Conservation (phyloP, 2,113 vertebrate genomes). For the Castor canadensis region DNA sequence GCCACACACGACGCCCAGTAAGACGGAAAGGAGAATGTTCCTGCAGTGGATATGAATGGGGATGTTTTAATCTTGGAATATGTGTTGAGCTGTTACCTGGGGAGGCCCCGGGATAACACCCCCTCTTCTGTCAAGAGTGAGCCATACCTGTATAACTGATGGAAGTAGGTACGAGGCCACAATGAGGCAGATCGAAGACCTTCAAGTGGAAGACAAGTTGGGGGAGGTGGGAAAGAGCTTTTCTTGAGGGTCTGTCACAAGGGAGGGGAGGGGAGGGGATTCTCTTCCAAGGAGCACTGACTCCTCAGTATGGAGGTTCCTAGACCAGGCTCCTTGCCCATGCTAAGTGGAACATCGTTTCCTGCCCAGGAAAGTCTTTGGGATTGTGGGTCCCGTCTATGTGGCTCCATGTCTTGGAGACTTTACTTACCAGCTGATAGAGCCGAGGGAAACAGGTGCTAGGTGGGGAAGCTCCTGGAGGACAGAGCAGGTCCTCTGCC, state of each 20-base stretch:
- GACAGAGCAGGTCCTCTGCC: neutral
- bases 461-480: neutral
- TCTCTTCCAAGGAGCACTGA: neutral
- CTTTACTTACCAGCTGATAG: too few relatives aligned
- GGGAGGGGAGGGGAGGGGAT: neutral
- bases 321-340: neutral
- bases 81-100: neutral
- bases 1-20: neutral
- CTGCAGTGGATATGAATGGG: neutral
- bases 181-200: neutral
- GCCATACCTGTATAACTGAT: neutral
- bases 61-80: neutral
- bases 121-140: neutral
- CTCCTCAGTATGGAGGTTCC: neutral
- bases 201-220: neutral
- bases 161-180: neutral
- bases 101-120: neutral
- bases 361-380: neutral
- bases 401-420: neutral
- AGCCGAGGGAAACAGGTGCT: neutral
- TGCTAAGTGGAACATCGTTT: neutral
- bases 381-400: too few relatives aligned
- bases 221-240: neutral
- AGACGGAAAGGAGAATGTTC: neutral
- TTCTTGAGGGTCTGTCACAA: neutral